Evolutionary conservation across 2,113 vertebrate genomes (phyloP), one percentile per base, ranked within the genome.

Genomic region (Zosterops borbonicus): DNA sequence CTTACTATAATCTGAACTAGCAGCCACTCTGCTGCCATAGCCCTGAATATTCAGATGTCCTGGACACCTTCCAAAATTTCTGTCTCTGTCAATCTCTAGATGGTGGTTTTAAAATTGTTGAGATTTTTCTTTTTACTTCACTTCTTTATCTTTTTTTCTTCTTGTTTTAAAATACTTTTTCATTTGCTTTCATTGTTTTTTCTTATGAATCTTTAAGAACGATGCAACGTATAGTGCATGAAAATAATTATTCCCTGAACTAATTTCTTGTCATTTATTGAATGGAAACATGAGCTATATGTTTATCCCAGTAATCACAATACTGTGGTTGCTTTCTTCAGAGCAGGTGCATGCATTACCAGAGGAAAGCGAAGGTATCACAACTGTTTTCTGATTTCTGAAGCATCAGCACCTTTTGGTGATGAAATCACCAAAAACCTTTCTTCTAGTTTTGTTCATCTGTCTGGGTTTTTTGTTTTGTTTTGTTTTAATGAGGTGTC

Each of bases 391-490:
- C 75, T n/a, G 60, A 47, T 35, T 95, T 94, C 52, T 82, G 75
- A 93, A 96, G 60, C n/a, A 68, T 75, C 49, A 78, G 14, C 56
- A 78, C n/a, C 5, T 89, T 88, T 73, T 3, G 6, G 11, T 37
- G 35, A 59, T 52, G 27, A 87, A 89, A 41, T 64, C 29, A 49
- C 56, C 14, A 12, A 55, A 88, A 88, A 76, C 25, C 76, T 49
- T 85, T 69, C 59, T 94, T 94, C 69, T 93, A n/a, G 68, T 93
- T 89, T 93, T 88, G 27, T 65, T 63, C 22, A 19, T 63, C n/a
- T 90, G 21, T 41, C 73, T 95, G 35, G 39, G 5, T 24, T 13
- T 79, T 90, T 83, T 27, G 12, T 75, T 89, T 83, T 39, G 9
- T 39, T 39, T 52, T 5, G 12, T 68, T 91, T 94, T 89, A 86